These are phyloP conservation scores for Drosophila albomicans DNA, from an alignment of 1,140 invertebrate species.

Conservation along the genomic window DNA sequence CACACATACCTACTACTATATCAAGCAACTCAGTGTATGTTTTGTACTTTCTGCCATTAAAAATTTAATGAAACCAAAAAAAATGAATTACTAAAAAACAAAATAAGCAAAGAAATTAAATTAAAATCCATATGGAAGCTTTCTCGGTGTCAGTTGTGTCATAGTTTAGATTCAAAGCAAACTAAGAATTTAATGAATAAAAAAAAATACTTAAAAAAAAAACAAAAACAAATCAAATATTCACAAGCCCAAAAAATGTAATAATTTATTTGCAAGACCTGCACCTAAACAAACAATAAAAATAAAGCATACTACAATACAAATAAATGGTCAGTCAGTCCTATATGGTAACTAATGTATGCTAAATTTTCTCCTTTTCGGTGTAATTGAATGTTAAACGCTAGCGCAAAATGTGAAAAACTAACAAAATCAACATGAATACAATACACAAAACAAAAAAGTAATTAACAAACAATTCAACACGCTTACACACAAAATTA, in stretches of 20 bases:
- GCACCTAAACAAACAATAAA: conserved; percentile 17
- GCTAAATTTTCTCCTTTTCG: conserved; percentile 66
- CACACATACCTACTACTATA: conserved; percentile 33
- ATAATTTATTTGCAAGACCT: conserved; percentile 37
- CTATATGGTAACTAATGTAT: conserved; percentile 26
- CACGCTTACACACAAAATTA: conserved; percentile 18
- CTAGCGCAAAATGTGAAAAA: conserved; percentile 50
- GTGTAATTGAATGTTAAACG: conserved; percentile 76
- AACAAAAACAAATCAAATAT: conserved; percentile 22
- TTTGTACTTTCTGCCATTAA: conserved; percentile 59
- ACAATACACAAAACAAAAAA: conserved; percentile 42
- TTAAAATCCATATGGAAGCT: conserved; percentile 45
- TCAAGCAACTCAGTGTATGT: conserved; percentile 60
- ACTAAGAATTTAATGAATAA: conserved; percentile 25
- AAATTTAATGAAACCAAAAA: conserved; percentile 32
- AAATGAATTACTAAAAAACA: conserved; percentile 30
- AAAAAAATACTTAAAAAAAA: not conserved
- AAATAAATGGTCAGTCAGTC: conserved; percentile 17
- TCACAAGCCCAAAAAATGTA: conserved; percentile 25
- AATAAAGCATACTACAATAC: not conserved
- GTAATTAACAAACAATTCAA: conserved; percentile 29
- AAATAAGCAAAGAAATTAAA: conserved; percentile 40
- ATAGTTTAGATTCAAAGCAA: conserved; percentile 65
- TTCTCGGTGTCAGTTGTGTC: conserved; percentile 72
- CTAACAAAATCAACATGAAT: conserved; percentile 19